Evolutionary conservation across 2,797 vertebrate species (phyloP), one percentile per base, ranked within the genome.

Genomic region (Geotria australis): DNA sequence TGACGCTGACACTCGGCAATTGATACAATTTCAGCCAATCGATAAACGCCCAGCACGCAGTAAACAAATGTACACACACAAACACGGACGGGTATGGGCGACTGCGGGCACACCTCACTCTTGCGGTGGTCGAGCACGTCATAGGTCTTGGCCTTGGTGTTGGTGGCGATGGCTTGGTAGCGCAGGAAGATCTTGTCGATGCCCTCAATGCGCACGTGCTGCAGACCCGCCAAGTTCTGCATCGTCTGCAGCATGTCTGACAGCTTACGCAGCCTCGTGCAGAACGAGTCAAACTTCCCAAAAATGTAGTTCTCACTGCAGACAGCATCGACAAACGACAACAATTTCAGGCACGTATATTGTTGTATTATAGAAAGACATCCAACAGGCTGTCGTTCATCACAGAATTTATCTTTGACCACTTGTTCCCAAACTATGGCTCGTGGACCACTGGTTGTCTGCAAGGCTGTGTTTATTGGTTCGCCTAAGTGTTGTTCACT

Each of bases 241-340:
- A 81, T 73, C 11, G 67, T 68, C 12, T 68, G 70, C 11, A 70
- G 69, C 66, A 81, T 72, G 61, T 78, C 69, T 45, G 70, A 71
- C 24, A 83, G 72, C 64, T 81, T 79, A 68, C 79, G 72, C 65
- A 83, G 66, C 46, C 74, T 76, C 57, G 71, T 70, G 67, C 79
- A 83, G 67, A 83, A 83, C 5, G 71, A 67, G 38, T 79, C 74
- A 61, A 82, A 76, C 71, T 79, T 81, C 59, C 80, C 79, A 61
- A 83, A 81, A 63, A 83, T 79, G 58, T 76, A 77, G 66, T 79
- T 82, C 63, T 80, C 77, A 70, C 79, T 83, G 64, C 49, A 48
- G 62, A 57, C 11, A 58, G 62, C 57, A 62, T 62, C 59, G 10
- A 57, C 3, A 38, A 38, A 24, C 24, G 38, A 38, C 24, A 38